Evolutionary conservation across 2,113 vertebrate genomes (phyloP).

Genomic region (Centrocercus urophasianus): DNA sequence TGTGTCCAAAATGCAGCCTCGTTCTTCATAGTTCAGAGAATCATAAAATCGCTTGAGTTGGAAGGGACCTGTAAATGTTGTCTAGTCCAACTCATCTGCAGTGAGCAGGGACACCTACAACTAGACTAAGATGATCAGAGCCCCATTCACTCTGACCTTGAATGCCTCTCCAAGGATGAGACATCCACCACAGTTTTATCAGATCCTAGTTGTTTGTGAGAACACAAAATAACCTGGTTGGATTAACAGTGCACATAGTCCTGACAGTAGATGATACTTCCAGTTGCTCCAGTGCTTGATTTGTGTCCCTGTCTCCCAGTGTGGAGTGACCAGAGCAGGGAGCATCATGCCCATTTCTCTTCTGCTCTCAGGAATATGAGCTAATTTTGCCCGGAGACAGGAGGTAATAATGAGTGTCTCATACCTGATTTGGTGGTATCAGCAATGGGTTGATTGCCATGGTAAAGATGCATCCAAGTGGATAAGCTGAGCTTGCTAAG

Average conservation of each 20-base stretch:
- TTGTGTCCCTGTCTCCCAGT: not conserved
- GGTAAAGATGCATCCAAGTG: not conserved
- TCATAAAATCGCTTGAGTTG: no score
- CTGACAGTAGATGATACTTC: not conserved
- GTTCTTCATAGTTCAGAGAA: not conserved
- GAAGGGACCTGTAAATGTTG: no score
- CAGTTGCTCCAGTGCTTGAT: not conserved
- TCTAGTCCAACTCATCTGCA: no score
- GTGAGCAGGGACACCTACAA: no score
- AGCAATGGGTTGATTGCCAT: not conserved
- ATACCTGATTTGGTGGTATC: not conserved
- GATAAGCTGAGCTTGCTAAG: not conserved
- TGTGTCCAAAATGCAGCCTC: not conserved
- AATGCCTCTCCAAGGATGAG: no score
- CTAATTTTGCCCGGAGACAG: not conserved
- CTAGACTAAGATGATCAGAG: no score
- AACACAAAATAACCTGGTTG: not conserved
- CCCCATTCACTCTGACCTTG: no score
- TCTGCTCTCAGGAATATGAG: not conserved
- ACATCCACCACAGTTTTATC: not conserved
- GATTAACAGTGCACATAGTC: not conserved
- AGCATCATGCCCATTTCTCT: not conserved
- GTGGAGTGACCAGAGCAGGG: not conserved
- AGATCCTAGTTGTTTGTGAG: not conserved
- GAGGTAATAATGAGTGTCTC: not conserved